Percentiles rank a stretch among this genome's conserved stretches.
These are phyloP conservation scores for Dreissena polymorpha DNA, from an alignment of 1,140 invertebrate genomes.

Conservation along the genomic window DNA sequence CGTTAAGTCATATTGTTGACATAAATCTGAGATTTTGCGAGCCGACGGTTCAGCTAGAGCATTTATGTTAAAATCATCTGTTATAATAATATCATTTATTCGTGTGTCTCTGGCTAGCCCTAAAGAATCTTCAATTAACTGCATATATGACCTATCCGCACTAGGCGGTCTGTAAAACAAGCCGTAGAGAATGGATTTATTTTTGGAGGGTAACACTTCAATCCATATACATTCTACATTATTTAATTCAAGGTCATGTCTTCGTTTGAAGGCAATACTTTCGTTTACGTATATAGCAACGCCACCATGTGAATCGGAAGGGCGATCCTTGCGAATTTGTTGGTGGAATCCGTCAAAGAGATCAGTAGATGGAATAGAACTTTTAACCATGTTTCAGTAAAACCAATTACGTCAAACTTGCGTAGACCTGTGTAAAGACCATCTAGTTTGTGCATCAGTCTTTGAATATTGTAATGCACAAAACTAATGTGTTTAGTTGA, in stretches of 20 bases:
- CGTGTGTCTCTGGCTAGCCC: not conserved
- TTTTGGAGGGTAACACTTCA: not conserved
- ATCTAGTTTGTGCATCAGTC: not conserved
- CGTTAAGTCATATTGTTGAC: constrained; percentile 11
- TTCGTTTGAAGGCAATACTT: not conserved
- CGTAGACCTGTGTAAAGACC: not conserved
- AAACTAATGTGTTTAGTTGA: not conserved
- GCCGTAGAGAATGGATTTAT: constrained; percentile 1
- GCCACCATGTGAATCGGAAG: not conserved
- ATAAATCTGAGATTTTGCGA: not conserved
- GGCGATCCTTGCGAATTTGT: constrained; percentile 1
- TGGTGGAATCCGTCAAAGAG: not conserved
- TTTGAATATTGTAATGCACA: constrained; percentile 22
- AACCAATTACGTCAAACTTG: constrained; percentile 6
- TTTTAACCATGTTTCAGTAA: constrained; percentile 27
- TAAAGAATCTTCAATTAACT: constrained; percentile 16
- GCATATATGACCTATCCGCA: not conserved
- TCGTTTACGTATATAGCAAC: not conserved
- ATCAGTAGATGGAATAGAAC: not conserved
- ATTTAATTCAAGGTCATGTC: constrained; percentile 1
- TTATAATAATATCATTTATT: constrained; percentile 19
- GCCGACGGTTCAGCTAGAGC: not conserved
- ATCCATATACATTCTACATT: constrained; percentile 13
- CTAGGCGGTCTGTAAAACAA: constrained; percentile 11
- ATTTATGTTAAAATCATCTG: constrained; percentile 23